Base-by-base conservation (phyloP, 2,888 invertebrate genomes). In the Drosophila falleni region DNA sequence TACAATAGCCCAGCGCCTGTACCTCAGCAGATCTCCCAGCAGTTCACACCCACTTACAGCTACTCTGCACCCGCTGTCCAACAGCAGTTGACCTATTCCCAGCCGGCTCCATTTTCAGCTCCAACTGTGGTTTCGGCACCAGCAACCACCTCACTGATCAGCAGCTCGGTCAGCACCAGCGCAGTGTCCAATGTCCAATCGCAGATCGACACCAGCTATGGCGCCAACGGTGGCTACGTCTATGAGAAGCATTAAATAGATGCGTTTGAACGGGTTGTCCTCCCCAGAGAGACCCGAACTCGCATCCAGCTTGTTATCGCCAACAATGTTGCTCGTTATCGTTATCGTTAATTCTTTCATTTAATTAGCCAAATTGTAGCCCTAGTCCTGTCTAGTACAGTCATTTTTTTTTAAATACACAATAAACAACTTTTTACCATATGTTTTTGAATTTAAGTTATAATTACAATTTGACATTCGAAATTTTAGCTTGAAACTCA, bases 141-240 rank as follows among this genome's bases (percentile, higher is more conserved):
- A 23, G 56, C 56, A 9, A 67, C 62, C 23, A 64, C 47, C 19
- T 8, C 65, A 23, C 16, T 60, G 56, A 54, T 59, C 59, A 63
- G 54, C 61, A 55, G 33, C 61, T 33, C 56, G 19, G 5, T 47
- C 42, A 46, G 23, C 44, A 13, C 26, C 47, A 47, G 37, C 37
- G 19, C 54, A n/a, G 16, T 23, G 15, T 47, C 78, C 8, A 54
- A 8, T 16, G 33, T 49, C 15, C 39, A 39, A 15, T 37, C 80
- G 6, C 53, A 81, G 44, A 37, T 68, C 23, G 82, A 74, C 60
- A 91, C 91, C 50, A 71, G 15, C 16, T 91, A 90, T 47, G 89
- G 69, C 46, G 49, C 62, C 56, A 89, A 91, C 47, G 91, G 91
- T 41, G 91, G 90, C 39, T 90, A 90, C 54, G 66, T 90, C 39